Evolutionary conservation across 30 jellyfish, hydroid and myxozoan genomes (phyloP).

Genomic region (Turritopsis dohrnii): DNA sequence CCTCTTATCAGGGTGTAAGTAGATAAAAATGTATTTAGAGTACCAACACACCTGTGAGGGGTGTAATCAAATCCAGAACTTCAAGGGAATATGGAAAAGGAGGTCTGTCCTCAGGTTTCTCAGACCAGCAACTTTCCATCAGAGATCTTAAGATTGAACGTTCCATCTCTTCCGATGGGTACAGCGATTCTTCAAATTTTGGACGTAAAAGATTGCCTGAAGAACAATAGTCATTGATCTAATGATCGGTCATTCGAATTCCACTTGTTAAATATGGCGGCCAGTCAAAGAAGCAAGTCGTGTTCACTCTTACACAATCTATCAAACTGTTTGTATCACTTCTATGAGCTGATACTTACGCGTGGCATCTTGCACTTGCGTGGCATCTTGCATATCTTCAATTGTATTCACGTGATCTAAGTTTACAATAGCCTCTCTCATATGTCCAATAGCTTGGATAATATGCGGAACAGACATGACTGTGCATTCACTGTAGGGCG

Average conservation of each 20-base stretch:
- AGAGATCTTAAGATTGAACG: conserved; percentile 53
- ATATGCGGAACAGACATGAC: conserved; percentile 74
- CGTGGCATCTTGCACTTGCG: not conserved
- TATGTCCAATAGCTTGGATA: conserved; percentile 78
- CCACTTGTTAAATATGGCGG: too few relatives aligned
- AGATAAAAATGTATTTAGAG: not conserved
- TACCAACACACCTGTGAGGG: conserved; percentile 26
- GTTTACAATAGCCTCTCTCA: conserved; percentile 62
- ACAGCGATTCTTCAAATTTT: conserved; percentile 29
- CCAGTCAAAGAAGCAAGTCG: too few relatives aligned
- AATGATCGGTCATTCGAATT: too few relatives aligned
- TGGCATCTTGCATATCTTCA: not conserved
- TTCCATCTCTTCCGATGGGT: conserved; percentile 70
- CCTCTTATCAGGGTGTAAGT: too few relatives aligned
- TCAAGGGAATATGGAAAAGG: conserved; percentile 57
- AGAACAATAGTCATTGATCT: too few relatives aligned
- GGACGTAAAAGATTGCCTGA: conserved; percentile 72
- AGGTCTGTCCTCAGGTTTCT: conserved; percentile 67
- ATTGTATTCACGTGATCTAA: conserved; percentile 59
- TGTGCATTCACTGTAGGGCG: conserved; percentile 79
- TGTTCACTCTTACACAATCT: too few relatives aligned
- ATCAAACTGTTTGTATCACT: too few relatives aligned
- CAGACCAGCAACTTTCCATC: conserved; percentile 88
- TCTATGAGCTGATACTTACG: not conserved
- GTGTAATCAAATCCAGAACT: conserved; percentile 50